phyloP scores from a whole-genome alignment of 1,140 invertebrate genomes.

The Hylaeus anthracinus region DNA sequence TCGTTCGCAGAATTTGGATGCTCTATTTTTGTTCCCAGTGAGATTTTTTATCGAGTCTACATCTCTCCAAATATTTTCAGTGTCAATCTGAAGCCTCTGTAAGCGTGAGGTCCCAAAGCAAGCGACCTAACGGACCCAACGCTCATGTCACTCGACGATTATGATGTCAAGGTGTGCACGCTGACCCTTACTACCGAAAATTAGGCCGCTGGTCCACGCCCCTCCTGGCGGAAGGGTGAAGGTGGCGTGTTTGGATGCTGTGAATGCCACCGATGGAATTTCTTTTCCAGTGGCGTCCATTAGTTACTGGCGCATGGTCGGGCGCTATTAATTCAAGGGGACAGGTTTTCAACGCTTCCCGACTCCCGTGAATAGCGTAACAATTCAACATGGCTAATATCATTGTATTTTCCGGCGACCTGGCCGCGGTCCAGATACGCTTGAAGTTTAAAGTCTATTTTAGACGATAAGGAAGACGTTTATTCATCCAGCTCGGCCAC shows the following conservation, averaged over 20 bases:
- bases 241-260: not conserved
- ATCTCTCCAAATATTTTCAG: too few relatives aligned
- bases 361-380: conserved; percentile 41
- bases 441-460: conserved; percentile 80
- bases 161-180: not conserved
- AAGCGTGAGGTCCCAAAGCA: too few relatives aligned
- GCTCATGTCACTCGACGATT: not conserved
- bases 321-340: conserved; percentile 9
- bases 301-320: not conserved
- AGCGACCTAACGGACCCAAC: too few relatives aligned
- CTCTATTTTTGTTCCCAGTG: too few relatives aligned
- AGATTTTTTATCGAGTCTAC: too few relatives aligned
- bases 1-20: too few relatives aligned
- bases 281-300: conserved; percentile 45
- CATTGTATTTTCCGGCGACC: conserved; percentile 76
- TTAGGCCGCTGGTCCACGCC: not conserved
- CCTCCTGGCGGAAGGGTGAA: not conserved
- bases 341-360: conserved; percentile 25
- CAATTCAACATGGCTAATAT: conserved; percentile 73
- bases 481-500: conserved; percentile 77
- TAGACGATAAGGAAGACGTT: conserved; percentile 81
- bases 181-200: conserved; percentile 6
- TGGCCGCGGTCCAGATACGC: conserved; percentile 78
- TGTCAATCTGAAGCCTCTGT: too few relatives aligned
- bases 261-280: not conserved